phyloP scores from a whole-genome alignment of 2,888 invertebrate species.

The Hesperia comma region DNA sequence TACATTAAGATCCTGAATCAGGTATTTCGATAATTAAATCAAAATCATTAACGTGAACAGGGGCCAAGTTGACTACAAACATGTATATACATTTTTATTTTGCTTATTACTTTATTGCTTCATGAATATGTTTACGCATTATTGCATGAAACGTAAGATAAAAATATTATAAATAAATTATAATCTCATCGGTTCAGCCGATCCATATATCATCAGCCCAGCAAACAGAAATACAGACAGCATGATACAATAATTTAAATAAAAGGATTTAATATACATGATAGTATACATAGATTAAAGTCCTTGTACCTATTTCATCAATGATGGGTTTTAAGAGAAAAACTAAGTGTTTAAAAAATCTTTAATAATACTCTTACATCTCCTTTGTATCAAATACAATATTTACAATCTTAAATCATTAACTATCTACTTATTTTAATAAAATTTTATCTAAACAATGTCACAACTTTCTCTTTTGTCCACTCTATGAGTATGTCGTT shows the following conservation, averaged over 20 bases:
- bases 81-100: background rate
- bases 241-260: too few species aligned
- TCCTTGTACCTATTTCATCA: too few species aligned
- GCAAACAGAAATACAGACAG: too few species aligned
- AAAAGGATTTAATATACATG: too few species aligned
- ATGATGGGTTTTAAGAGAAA: constrained; percentile 12
- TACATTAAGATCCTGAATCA: constrained; percentile 12
- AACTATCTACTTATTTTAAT: constrained; percentile 51
- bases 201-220: too few species aligned
- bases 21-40: background rate
- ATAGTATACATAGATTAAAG: too few species aligned
- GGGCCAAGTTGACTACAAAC: background rate
- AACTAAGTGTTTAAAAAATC: constrained; percentile 58
- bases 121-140: too few species aligned
- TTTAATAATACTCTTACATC: constrained; percentile 80
- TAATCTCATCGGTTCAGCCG: too few species aligned
- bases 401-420: constrained; percentile 73
- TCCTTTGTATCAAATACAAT: constrained; percentile 79
- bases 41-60: background rate
- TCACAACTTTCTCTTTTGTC: constrained; percentile 56
- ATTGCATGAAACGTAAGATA: too few species aligned
- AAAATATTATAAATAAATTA: too few species aligned
- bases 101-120: too few species aligned
- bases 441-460: constrained; percentile 60
- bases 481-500: constrained; percentile 42